phyloP scores from a whole-genome alignment of 2,888 invertebrate genomes.

The Eugnorisma glareosa region DNA sequence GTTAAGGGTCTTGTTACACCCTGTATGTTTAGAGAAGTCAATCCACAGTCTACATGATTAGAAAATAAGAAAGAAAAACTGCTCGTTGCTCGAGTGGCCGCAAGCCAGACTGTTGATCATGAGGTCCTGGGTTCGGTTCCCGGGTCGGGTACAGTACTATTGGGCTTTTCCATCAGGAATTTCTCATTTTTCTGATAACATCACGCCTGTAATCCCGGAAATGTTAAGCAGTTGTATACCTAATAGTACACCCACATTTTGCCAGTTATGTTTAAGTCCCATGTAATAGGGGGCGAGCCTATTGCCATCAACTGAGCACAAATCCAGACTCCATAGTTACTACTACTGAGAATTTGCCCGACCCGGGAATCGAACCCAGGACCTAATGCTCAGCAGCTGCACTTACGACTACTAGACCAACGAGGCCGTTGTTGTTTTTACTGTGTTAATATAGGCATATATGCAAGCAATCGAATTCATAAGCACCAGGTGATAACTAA shows the following conservation, averaged over 20 bases:
- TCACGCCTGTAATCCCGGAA: no score
- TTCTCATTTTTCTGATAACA: no score
- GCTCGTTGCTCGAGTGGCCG: neutral
- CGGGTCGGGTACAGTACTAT: neutral
- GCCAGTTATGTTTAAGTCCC: no score
- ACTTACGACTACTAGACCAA: no score
- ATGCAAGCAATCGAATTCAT: neutral
- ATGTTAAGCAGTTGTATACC: no score
- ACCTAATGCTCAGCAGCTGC: no score
- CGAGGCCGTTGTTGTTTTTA: neutral
- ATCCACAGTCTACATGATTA: neutral
- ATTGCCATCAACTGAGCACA: neutral
- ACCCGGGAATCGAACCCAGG: neutral
- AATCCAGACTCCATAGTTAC: neutral
- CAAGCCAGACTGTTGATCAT: neutral
- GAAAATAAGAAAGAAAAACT: neutral
- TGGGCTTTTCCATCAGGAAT: neutral
- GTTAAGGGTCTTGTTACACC: no score
- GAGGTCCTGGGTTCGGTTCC: neutral
- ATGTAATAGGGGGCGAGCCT: neutral
- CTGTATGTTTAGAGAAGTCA: no score
- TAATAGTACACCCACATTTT: no score
- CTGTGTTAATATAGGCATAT: neutral
- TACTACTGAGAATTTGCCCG: neutral
- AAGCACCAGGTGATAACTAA: neutral